Evolutionary conservation across 64 coral and sea anemone species (phyloP).

Genomic region (Astreopora myriophthalma): DNA sequence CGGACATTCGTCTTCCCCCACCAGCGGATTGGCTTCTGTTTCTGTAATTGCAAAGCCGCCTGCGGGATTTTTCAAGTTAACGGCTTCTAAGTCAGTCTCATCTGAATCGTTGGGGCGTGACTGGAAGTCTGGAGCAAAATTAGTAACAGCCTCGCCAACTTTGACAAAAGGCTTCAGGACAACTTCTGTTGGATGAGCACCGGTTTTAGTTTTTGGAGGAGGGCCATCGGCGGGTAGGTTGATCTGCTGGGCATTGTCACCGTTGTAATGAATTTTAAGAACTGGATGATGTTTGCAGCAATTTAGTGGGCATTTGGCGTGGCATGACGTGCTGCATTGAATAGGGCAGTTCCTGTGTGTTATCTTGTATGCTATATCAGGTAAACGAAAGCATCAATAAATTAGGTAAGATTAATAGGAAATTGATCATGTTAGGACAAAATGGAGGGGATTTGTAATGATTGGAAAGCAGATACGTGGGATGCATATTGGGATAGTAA

Average conservation of each 20-base stretch:
- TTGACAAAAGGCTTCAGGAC: constrained; percentile 31
- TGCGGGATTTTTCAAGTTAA: constrained; percentile 5
- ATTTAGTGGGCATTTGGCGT: constrained; percentile 58
- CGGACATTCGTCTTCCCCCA: not conserved
- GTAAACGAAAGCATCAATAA: not conserved
- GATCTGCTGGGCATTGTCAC: constrained; percentile 16
- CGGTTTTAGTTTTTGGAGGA: not conserved
- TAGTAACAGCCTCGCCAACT: not conserved
- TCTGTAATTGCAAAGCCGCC: constrained; percentile 6
- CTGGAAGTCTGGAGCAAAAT: constrained; percentile 37
- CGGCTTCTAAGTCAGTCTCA: not conserved
- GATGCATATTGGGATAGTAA: no score
- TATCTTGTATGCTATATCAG: constrained; percentile 64
- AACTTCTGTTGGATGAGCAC: constrained; percentile 5
- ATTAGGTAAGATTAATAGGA: not conserved
- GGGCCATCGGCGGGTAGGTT: not conserved
- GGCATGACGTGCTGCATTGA: constrained; percentile 54
- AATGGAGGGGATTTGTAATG: no score
- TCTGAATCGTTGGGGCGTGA: not conserved
- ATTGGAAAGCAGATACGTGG: no score
- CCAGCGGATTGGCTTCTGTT: not conserved
- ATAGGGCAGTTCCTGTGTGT: constrained; percentile 50
- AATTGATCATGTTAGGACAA: not conserved
- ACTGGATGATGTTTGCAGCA: constrained; percentile 75
- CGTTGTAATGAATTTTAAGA: constrained; percentile 20